These are phyloP conservation scores for Xestia ashworthii DNA, from an alignment of 2,888 invertebrate genomes.

Conservation along the genomic window DNA sequence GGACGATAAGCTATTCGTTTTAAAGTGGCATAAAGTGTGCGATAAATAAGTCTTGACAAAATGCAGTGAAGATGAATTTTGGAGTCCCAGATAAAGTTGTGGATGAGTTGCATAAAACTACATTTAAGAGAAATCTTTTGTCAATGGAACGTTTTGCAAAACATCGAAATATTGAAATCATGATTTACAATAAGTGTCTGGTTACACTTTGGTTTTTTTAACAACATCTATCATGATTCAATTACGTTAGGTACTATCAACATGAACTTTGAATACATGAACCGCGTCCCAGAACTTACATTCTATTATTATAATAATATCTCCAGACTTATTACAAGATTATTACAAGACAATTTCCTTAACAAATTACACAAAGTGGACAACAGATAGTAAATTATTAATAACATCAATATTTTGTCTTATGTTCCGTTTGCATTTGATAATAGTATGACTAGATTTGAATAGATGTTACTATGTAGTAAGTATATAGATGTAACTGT, in stretches of 20 bases:
- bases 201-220: neutral
- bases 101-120: neutral
- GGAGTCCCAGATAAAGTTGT: neutral
- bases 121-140: neutral
- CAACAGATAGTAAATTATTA: constrained; percentile 26
- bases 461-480: constrained; percentile 4
- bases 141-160: neutral
- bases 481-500: too few species aligned
- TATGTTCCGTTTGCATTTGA: constrained; percentile 20
- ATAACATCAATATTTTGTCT: constrained; percentile 21
- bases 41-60: neutral
- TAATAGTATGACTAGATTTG: constrained; percentile 11
- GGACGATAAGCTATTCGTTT: neutral
- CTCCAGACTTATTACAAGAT: constrained; percentile 15
- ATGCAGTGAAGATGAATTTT: neutral
- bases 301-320: constrained; percentile 14
- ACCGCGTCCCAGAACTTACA: constrained; percentile 4
- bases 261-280: constrained; percentile 25
- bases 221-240: neutral
- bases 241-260: neutral
- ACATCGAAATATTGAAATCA: neutral
- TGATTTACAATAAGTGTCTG: neutral
- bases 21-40: neutral
- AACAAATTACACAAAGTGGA: constrained; percentile 45
- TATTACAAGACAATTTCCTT: constrained; percentile 28